phyloP scores from a whole-genome alignment of 2,113 vertebrate genomes.

The Scopus umbretta region DNA sequence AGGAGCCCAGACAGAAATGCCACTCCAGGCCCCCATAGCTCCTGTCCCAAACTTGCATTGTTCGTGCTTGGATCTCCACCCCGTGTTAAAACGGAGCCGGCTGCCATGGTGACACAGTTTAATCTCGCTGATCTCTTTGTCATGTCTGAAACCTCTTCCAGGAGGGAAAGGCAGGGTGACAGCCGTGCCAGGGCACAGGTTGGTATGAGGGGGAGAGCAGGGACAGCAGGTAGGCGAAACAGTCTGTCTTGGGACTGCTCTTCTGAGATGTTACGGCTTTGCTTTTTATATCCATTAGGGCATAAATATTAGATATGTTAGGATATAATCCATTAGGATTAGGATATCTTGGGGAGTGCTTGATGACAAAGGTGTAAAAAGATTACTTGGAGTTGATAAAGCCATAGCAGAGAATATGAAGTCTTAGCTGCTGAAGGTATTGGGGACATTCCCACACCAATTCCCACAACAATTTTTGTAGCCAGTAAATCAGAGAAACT shows the following conservation, averaged over 20 bases:
- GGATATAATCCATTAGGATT: not conserved
- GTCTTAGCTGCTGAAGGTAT: not conserved
- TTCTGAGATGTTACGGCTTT: not conserved
- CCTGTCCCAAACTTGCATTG: not conserved
- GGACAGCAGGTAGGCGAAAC: not conserved
- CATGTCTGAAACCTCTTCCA: not conserved
- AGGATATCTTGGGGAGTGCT: not conserved
- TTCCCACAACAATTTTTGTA: not conserved
- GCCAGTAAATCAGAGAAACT: not conserved
- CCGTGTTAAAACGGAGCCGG: not conserved
- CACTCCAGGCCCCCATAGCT: fast-evolving
- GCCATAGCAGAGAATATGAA: not conserved
- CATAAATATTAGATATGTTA: not conserved
- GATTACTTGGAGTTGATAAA: not conserved
- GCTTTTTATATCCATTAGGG: not conserved
- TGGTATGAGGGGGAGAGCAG: not conserved
- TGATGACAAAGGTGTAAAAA: not conserved
- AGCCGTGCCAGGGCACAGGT: not conserved
- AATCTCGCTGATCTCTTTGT: not conserved
- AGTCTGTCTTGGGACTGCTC: not conserved
- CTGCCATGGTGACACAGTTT: not conserved
- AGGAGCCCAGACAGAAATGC: not conserved
- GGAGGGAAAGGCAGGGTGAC: not conserved
- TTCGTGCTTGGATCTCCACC: not conserved
- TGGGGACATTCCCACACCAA: not conserved